A percentile compares a stretch with the other conserved stretches of the same genome.
These are phyloP conservation scores for Noctua pronuba DNA, from an alignment of 2,888 invertebrate genomes.

Conservation along the genomic window DNA sequence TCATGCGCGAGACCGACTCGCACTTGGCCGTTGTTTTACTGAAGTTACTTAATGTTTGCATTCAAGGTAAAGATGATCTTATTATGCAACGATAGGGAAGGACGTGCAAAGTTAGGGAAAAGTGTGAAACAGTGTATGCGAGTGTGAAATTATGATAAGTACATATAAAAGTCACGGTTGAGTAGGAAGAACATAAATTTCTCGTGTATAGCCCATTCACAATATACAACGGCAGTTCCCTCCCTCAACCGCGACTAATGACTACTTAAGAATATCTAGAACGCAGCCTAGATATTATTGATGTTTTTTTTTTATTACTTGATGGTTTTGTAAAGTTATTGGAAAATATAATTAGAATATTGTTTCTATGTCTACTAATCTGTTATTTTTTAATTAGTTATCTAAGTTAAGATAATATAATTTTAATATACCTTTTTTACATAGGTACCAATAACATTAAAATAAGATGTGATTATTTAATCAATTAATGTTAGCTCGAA, in stretches of 20 bases:
- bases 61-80: constrained; percentile 13
- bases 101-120: constrained; percentile 51
- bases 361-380: no score
- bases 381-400: no score
- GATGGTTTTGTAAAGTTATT: constrained; percentile 16
- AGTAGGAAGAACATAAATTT: constrained; percentile 57
- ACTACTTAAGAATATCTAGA: constrained; percentile 41
- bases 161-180: constrained; percentile 63
- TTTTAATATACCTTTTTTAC: no score
- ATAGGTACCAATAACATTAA: no score
- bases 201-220: constrained; percentile 55
- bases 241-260: constrained; percentile 31
- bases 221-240: constrained; percentile 36
- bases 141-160: constrained; percentile 69
- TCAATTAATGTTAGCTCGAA: no score
- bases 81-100: constrained; percentile 62
- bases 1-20: no score
- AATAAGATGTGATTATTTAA: no score
- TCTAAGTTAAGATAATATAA: no score
- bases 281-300: constrained; percentile 33
- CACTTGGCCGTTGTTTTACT: no score
- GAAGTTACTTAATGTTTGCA: no score
- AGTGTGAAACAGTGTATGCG: constrained; percentile 52
- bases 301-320: no score
- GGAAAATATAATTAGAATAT: constrained; percentile 1